A percentile compares a stretch with the other conserved stretches of the same genome.
Conservation (phyloP, 2,888 invertebrate genomes). For the Palloptera scutellata region DNA sequence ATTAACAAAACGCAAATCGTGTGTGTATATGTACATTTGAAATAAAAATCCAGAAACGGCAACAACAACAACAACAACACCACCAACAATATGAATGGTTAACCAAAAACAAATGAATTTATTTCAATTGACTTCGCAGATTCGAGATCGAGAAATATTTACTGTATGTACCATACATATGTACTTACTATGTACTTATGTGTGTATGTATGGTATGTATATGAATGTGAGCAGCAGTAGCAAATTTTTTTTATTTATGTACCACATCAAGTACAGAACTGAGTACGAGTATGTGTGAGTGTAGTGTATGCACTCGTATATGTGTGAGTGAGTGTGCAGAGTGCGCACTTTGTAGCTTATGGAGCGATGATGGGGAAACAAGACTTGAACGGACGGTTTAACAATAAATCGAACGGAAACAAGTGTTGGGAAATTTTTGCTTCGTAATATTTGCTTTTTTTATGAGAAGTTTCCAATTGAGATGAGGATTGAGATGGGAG, state of each 20-base stretch:
- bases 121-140: slow-evolving; percentile 30
- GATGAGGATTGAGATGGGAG: no score
- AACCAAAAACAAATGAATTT: slow-evolving; percentile 36
- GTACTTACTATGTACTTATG: not conserved
- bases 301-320: no score
- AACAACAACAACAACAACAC: slow-evolving; percentile 21
- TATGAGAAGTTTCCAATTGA: no score
- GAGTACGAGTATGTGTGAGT: no score
- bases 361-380: slow-evolving; percentile 24
- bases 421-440: slow-evolving; percentile 31
- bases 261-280: no score
- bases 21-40: not conserved
- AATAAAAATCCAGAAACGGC: slow-evolving; percentile 12
- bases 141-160: slow-evolving; percentile 3
- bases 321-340: no score
- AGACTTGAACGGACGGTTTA: slow-evolving; percentile 29
- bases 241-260: no score
- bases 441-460: not conserved
- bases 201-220: slow-evolving; percentile 17
- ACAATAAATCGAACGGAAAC: slow-evolving; percentile 38
- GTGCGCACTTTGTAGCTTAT: not conserved
- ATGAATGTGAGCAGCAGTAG: slow-evolving; percentile 13
- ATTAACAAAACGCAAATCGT: no score
- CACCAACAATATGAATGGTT: slow-evolving; percentile 30
- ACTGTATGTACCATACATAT: not conserved